A percentile compares a stretch with the other conserved stretches of the same genome.
phyloP scores from a whole-genome alignment of 1,140 invertebrate species.

The Zophobas morio region DNA sequence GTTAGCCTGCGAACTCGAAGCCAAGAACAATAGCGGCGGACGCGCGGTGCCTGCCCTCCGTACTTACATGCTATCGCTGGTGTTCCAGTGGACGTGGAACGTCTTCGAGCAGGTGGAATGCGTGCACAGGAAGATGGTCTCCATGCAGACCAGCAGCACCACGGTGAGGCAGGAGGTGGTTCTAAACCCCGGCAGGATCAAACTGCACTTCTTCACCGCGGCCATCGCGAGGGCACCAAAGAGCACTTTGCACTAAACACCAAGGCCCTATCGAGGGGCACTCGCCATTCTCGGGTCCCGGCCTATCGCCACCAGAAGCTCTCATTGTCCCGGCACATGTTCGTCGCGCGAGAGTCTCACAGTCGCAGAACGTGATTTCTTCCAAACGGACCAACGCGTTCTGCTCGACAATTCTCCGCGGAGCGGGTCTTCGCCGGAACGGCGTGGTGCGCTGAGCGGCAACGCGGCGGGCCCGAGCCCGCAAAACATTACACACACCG shows the following conservation, averaged over 20 bases:
- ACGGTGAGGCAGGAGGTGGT: constrained; percentile 78
- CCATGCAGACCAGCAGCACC: constrained; percentile 82
- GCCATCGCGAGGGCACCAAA: constrained; percentile 51
- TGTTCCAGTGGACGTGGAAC: constrained; percentile 90
- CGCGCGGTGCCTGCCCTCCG: too few relatives aligned
- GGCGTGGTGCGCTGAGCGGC: constrained; percentile 51
- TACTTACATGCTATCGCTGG: constrained; percentile 85
- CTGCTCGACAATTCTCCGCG: constrained; percentile 1
- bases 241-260: constrained; percentile 43
- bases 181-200: constrained; percentile 65
- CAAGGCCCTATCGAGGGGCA: constrained; percentile 34
- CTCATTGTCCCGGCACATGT: constrained; percentile 47
- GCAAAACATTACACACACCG: too few relatives aligned
- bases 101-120: constrained; percentile 86
- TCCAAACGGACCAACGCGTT: constrained; percentile 19
- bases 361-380: constrained; percentile 9
- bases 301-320: constrained; percentile 28
- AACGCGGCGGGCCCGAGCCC: constrained; percentile 18
- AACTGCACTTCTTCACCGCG: constrained; percentile 56
- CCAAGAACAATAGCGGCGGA: constrained; percentile 15
- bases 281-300: constrained; percentile 18
- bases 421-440: not conserved
- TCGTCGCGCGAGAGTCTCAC: constrained; percentile 13
- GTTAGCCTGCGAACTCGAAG: constrained; percentile 17
- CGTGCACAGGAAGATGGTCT: constrained; percentile 82